Percentiles rank a stretch among this genome's conserved stretches.
phyloP scores from a whole-genome alignment of 2,113 vertebrate genomes.

The Lampris megalopsis region DNA sequence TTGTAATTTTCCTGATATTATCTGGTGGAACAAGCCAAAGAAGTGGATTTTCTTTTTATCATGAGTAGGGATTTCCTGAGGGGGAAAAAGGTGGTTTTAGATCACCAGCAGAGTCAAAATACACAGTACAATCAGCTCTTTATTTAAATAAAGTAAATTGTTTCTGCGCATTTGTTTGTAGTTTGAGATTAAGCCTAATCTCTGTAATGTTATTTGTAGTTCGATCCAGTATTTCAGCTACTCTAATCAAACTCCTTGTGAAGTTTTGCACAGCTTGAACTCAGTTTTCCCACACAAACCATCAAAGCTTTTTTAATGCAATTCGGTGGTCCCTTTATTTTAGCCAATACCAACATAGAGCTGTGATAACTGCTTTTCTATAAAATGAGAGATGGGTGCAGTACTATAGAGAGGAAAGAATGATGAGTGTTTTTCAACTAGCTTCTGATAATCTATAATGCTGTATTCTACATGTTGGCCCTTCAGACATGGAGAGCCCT shows the following conservation, averaged over 20 bases:
- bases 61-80: too few relatives aligned
- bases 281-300: too few relatives aligned
- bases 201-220: neutral
- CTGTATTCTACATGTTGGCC: neutral
- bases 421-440: neutral
- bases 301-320: too few relatives aligned
- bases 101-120: neutral
- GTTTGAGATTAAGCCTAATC: conserved; percentile 7
- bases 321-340: conserved; percentile 38
- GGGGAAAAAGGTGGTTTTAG: too few relatives aligned
- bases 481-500: too few relatives aligned
- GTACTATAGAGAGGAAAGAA: neutral
- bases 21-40: too few relatives aligned
- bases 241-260: conserved; percentile 33
- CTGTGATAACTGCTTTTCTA: too few relatives aligned
- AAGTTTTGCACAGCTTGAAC: conserved; percentile 51
- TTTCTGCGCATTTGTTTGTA: neutral
- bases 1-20: too few relatives aligned
- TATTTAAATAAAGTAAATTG: neutral
- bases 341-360: neutral
- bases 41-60: too few relatives aligned
- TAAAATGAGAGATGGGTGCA: too few relatives aligned
- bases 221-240: conserved; percentile 31
- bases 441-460: neutral
- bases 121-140: conserved; percentile 29